Evolutionary conservation across 2,113 vertebrate species (phyloP), one percentile per base, ranked within the genome.

Genomic region (Psittacara wagleri): DNA sequence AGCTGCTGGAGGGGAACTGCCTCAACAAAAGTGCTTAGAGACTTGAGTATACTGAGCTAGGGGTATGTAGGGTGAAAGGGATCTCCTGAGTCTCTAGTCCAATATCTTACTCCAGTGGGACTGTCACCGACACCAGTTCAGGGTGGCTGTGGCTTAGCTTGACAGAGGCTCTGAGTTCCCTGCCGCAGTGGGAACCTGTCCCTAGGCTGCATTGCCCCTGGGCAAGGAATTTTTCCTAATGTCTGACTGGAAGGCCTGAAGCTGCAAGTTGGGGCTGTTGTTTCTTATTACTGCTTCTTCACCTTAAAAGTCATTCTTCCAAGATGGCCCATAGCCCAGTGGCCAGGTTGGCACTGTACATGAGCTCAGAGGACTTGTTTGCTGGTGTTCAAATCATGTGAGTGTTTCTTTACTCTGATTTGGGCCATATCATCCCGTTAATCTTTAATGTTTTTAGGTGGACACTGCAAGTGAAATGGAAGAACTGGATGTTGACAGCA

Each of bases 381-480:
- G 24, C 31, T 69, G 39, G 6, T 19, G 25, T 46, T 54, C 3
- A 3, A 59, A 64, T 24, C 29, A 17, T 68, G 22, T 10, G 23
- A 72, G 25, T 61, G 17, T 83, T 91, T 18, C 17, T 85, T 74
- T 73, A 7, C 37, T 86, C 10, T 77, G 33, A 49, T 37, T 76
- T 63, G 59, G 31, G 23, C 37, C 27, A 1, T 37, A 6, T 81
- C 14, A 29, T 22, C 37, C n/a, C 41, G n/a, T 74, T 81, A 16
- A 15, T 48, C 23, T 94, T 70, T 17, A 13, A 77, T 48, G 33
- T 41, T 55, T 94, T 52, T 19, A 99, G 99, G 99, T 99, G 97
- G 99, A 99, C 96, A 99, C 99, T 41, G 99, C 99, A 84, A 99
- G 99, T 97, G 99, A 99, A 95, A 99, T 99, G 94, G 99, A 99